Percentiles rank a stretch among this genome's conserved stretches.
These are phyloP conservation scores for Cephus sareptanus DNA, from an alignment of 2,888 invertebrate species.

Conservation along the genomic window DNA sequence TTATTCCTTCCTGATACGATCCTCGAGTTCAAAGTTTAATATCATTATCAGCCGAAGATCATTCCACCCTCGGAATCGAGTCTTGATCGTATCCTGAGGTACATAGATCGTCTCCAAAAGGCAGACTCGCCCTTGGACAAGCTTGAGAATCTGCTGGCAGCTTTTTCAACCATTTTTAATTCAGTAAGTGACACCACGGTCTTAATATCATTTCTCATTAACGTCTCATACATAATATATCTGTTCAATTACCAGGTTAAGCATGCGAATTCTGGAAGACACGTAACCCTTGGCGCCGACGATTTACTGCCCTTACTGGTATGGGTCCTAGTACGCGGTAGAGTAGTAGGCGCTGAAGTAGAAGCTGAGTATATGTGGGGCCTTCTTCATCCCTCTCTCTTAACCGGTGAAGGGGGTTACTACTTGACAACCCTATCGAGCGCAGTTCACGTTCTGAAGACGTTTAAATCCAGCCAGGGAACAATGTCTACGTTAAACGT, in stretches of 20 bases:
- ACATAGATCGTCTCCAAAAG: slow-evolving; percentile 85
- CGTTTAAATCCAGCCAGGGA: slow-evolving; percentile 65
- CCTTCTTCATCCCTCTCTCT: slow-evolving; percentile 87
- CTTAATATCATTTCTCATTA: slow-evolving; percentile 20
- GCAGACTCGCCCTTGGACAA: slow-evolving; percentile 95
- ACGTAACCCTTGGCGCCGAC: slow-evolving; percentile 79
- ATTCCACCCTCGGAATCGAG: slow-evolving; percentile 81
- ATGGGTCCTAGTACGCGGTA: slow-evolving; percentile 90
- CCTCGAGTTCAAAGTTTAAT: slow-evolving; percentile 58
- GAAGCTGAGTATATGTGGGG: slow-evolving; percentile 98
- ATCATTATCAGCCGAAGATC: slow-evolving; percentile 73
- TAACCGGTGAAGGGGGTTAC: slow-evolving; percentile 94
- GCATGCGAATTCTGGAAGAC: slow-evolving; percentile 71
- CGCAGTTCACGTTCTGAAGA: slow-evolving; percentile 89
- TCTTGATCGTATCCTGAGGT: slow-evolving; percentile 81
- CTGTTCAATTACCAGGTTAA: slow-evolving; percentile 71
- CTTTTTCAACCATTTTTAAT: slow-evolving; percentile 89
- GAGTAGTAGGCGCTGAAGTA: slow-evolving; percentile 91
- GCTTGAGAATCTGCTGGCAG: slow-evolving; percentile 88
- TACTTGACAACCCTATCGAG: slow-evolving; percentile 94
- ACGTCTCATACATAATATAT: slow-evolving; percentile 44
- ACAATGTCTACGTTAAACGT: slow-evolving; percentile 62
- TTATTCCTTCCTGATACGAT: not conserved
- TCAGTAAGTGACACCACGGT: slow-evolving; percentile 69
- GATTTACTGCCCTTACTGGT: slow-evolving; percentile 93